Evolutionary conservation across 2,888 invertebrate species (phyloP), one percentile per base, ranked within the genome.

Genomic region (Acrocyrtus sp.): DNA sequence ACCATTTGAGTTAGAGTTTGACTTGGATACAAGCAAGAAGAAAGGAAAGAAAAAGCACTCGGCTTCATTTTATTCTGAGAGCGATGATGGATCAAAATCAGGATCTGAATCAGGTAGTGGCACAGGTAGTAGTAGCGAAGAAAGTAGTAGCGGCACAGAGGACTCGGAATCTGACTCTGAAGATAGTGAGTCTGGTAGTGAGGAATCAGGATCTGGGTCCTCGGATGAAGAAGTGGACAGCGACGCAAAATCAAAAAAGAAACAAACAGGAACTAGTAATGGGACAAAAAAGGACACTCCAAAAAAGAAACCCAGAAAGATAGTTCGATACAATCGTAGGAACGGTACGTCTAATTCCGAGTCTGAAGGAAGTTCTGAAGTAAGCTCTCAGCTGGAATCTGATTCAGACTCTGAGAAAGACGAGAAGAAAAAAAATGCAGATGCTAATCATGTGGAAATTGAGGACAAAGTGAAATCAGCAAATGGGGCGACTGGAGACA

Each of bases 1-100:
- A 41, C 45, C 41, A 8, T 72, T 67, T 51, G 60, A 66, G 19
- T 65, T 74, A 19, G 61, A 47, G 12, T 12, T 48, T 22, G 63
- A 54, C 17, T 50, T 48, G 15, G 51, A 61, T 48, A 57, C 51
- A 34, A 61, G 62, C 4, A 66, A 70, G 34, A 76, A 74, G 54
- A 62, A 74, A 12, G 78, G 78, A 47, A 80, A 81, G 60, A 87
- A 87, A 82, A 87, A 87, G 82, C 88, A 88, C 83, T 90, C 87
- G 68, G 83, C 83, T 84, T 89, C 87, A 66, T 92, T 90, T 85
- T 91, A 90, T 84, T 90, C 90, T 1, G 87, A 88, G 60, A 86
- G 87, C 22, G 85, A 85, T 63, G 85, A 85, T 5, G 72, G 75
- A 41, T 75, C 76, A 45, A 73, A 65, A 17, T 69, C 75, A 34